Evolutionary conservation across 2,888 invertebrate genomes (phyloP), one percentile per base, ranked within the genome.

Genomic region (Diaphora mendica): DNA sequence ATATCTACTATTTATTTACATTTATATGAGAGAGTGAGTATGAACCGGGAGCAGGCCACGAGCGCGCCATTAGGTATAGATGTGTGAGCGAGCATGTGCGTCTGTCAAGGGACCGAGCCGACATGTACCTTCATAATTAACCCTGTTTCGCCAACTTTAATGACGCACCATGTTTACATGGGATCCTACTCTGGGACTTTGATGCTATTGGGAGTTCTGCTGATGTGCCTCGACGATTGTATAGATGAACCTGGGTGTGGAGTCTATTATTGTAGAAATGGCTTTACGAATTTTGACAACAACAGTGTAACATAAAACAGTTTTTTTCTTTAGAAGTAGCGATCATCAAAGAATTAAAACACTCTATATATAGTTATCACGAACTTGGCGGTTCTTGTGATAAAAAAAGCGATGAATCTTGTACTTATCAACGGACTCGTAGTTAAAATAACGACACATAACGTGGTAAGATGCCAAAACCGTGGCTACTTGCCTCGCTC

Each of bases 71-170:
- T 30, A 30, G 26, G 26, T 59, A 39, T 55, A 65, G 55, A 13
- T 67, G 67, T 67, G 67, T 30, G 30, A 8, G 42, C 17, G 39
- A 59, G 39, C n/a, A 3, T 55, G 65, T 73, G 33, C n/a, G 51
- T 33, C 44, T 35, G 48, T 66, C 73, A n/a, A 70, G 82, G 74
- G 83, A 73, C 70, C 64, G 71, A 48, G 74, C 73, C 79, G 80
- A 67, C 79, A 72, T 79, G 84, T 85, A 89, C 83, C 89, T 90
- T 89, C 88, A 89, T 90, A 90, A 91, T 91, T 89, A 91, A 91
- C 86, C 84, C 81, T 88, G 90, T 89, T 90, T 85, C 84, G 77
- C 86, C 84, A 89, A 89, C 87, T 90, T 88, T 89, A 91, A 91
- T 90, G 89, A 90, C 88, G 82, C 83, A 84, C 81, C 73, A 86